These are phyloP conservation scores for Eupithecia centaureata DNA, from an alignment of 2,888 invertebrate species.

Conservation along the genomic window DNA sequence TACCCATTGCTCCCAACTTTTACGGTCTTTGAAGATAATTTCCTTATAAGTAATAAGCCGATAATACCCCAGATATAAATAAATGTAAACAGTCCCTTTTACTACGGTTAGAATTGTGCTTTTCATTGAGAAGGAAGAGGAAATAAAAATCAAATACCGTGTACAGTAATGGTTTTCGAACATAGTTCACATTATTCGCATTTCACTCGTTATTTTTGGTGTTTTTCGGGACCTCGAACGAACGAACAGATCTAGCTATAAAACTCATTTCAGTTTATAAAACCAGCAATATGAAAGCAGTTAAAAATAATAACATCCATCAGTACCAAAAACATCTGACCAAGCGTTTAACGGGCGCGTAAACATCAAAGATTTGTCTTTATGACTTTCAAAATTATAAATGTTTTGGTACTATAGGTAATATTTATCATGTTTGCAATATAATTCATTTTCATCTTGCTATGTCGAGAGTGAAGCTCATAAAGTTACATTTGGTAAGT, in stretches of 20 bases:
- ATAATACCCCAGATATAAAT: neutral
- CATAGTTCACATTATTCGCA: neutral
- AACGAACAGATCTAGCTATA: neutral
- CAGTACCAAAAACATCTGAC: constrained; percentile 9
- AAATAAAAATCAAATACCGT: constrained; percentile 2
- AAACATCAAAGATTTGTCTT: constrained; percentile 27
- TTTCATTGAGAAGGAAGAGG: neutral
- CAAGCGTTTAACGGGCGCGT: constrained; percentile 15
- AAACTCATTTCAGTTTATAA: constrained; percentile 9
- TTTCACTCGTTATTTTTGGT: neutral
- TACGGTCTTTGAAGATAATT: no score
- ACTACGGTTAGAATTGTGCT: neutral
- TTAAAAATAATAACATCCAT: constrained; percentile 9
- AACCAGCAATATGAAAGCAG: constrained; percentile 1
- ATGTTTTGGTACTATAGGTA: neutral
- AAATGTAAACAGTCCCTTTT: neutral
- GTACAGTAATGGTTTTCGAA: neutral
- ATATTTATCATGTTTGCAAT: neutral
- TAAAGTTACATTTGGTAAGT: neutral
- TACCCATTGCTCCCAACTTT: no score
- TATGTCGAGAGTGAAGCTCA: no score
- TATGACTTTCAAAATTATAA: constrained; percentile 10
- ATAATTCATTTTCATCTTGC: neutral
- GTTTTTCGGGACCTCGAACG: neutral
- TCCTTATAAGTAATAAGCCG: neutral